Evolutionary conservation across 2,113 vertebrate genomes (phyloP).

Genomic region (Taxidea taxus): DNA sequence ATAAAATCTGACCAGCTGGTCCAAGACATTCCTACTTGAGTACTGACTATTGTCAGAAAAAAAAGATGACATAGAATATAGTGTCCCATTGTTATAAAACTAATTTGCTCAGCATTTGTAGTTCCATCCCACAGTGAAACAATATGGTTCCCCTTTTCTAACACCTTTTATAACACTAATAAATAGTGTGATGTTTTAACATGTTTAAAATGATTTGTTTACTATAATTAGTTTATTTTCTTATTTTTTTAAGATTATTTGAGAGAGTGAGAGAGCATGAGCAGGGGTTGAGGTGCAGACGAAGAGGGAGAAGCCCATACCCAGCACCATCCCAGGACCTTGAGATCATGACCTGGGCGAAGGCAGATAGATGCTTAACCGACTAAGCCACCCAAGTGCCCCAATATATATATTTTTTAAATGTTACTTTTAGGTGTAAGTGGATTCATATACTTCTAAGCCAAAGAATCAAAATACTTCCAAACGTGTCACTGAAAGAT

Average conservation of each 20-base stretch:
- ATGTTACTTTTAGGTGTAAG: not conserved
- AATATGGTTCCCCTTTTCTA: not conserved
- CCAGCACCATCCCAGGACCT: not conserved
- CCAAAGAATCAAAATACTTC: not conserved
- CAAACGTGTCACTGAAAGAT: not conserved
- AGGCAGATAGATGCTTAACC: not conserved
- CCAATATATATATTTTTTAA: not conserved
- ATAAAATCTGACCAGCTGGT: conserved; percentile 25
- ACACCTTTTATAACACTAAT: not conserved
- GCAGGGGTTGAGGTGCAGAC: not conserved
- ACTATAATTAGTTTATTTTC: not conserved
- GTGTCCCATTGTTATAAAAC: not conserved
- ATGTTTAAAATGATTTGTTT: not conserved
- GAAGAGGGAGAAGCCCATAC: not conserved
- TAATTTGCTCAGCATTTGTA: fast-evolving
- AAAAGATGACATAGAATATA: not conserved
- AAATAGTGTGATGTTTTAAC: not conserved
- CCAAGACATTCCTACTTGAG: not conserved
- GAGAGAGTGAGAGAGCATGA: not conserved
- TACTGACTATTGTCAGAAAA: not conserved
- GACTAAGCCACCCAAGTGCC: not conserved
- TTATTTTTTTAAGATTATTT: no score
- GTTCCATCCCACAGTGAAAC: not conserved
- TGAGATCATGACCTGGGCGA: not conserved
- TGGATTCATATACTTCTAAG: no score